phyloP scores from a whole-genome alignment of 2,888 invertebrate species.

The Meta bourneti region DNA sequence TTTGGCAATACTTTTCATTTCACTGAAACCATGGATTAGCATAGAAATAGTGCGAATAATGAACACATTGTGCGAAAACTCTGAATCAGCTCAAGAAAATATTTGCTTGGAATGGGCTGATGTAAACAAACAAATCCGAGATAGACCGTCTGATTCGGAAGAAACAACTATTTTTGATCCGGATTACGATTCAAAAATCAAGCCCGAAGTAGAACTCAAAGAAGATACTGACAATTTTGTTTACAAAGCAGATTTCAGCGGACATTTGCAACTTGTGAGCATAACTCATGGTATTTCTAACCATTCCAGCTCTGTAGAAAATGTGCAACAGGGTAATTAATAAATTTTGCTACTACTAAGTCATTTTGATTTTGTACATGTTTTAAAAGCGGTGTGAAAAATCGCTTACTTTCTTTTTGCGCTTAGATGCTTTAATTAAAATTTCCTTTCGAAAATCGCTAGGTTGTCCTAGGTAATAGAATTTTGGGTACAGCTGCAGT shows the following conservation, averaged over 20 bases:
- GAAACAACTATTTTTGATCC: slow-evolving; percentile 31
- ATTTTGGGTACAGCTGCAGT: too few relatives aligned
- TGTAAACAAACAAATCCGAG: background rate
- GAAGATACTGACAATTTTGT: slow-evolving; percentile 53
- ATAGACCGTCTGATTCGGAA: slow-evolving; percentile 7
- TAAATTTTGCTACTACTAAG: background rate
- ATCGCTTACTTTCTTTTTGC: too few relatives aligned
- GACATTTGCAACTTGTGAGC: slow-evolving; percentile 55
- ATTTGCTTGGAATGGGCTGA: slow-evolving; percentile 15
- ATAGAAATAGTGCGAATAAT: background rate
- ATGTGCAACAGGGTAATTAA: background rate
- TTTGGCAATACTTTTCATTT: background rate
- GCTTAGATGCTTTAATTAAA: too few relatives aligned
- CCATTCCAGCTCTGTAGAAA: background rate
- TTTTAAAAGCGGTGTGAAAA: too few relatives aligned
- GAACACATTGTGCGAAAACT: background rate
- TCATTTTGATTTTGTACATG: too few relatives aligned
- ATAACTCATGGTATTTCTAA: background rate
- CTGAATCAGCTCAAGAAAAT: slow-evolving; percentile 1
- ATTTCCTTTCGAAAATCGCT: too few relatives aligned
- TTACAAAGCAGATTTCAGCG: slow-evolving; percentile 56
- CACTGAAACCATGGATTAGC: background rate
- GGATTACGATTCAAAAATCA: slow-evolving; percentile 46
- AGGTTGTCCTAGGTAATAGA: too few relatives aligned
- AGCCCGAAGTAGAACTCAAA: slow-evolving; percentile 63